phyloP scores from a whole-genome alignment of 2,888 invertebrate species.

The Brachyopa scutellaris region DNA sequence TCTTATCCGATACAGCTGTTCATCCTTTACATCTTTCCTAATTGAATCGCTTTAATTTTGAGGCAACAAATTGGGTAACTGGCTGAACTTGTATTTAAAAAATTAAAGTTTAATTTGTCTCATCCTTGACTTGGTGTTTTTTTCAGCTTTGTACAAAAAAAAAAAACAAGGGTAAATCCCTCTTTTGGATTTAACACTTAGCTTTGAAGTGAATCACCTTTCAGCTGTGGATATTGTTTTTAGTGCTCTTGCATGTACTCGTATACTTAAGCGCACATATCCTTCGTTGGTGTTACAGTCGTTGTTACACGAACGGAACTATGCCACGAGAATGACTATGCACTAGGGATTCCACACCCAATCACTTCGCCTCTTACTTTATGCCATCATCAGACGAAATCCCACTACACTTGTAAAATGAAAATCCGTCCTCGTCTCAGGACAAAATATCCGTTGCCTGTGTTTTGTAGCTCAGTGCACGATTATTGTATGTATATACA shows the following conservation, averaged over 20 bases:
- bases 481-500: constrained; percentile 12
- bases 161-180: too few relatives aligned
- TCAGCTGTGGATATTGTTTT: constrained; percentile 37
- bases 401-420: constrained; percentile 34
- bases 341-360: constrained; percentile 17
- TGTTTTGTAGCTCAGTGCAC: constrained; percentile 1
- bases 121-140: too few relatives aligned
- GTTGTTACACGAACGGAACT: not conserved
- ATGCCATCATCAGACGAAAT: constrained; percentile 32
- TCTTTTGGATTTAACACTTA: too few relatives aligned
- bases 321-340: not conserved
- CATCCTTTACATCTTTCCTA: too few relatives aligned
- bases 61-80: too few relatives aligned
- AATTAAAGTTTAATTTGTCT: too few relatives aligned
- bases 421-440: constrained; percentile 29
- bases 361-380: constrained; percentile 35
- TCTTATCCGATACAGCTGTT: too few relatives aligned
- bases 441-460: constrained; percentile 4
- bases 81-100: too few relatives aligned
- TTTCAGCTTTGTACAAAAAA: too few relatives aligned
- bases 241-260: constrained; percentile 10
- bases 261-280: constrained; percentile 24
- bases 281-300: not conserved
- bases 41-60: too few relatives aligned
- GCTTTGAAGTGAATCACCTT: constrained; percentile 19